Evolutionary conservation across 2,113 vertebrate species (phyloP), one percentile per base, ranked within the genome.

Genomic region (Lynx canadensis): DNA sequence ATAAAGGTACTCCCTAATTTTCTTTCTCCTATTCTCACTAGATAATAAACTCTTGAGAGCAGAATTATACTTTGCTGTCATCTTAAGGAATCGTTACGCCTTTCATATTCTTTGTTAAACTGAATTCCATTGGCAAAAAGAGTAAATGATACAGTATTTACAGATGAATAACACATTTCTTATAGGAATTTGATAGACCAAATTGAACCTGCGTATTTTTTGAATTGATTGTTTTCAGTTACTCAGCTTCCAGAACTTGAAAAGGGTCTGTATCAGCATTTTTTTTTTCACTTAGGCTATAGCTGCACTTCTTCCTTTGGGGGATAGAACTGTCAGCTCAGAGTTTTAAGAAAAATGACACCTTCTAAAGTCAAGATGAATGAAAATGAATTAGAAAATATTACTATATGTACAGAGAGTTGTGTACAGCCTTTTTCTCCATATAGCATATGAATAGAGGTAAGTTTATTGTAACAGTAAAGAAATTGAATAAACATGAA

Each of bases 361-460:
- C n/a, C 33, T 73, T 87, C 41, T 85, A 25, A 92, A 81, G 33
- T 71, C n/a, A 41, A 96, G 83, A 80, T 94, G 68, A 94, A 94
- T 95, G 19, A 94, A 92, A 96, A 83, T 91, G 48, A 95, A 52
- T 69, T 89, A 38, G 27, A 83, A 94, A 94, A 83, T 95, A 86
- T 89, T 97, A 50, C 29, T 87, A 16, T 71, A 95, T 66, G 12
- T 92, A 60, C 10, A 68, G 33, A 88, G 94, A 90, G 15, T 93
- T 89, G 31, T 83, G 31, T 66, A 57, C 9, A 57, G 2, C 10
- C 21, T 91, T 69, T 79, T 86, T 36, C 88, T 86, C 89, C 3
- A 45, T 87, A 36, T 80, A 11, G 21, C 69, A 27, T 89, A 9
- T 48, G 80, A 91, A 55, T 74, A 85, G 66, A 93, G 90, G 83